Percentiles rank a stretch among this genome's conserved stretches.
Evolutionary conservation across 2,888 invertebrate species (phyloP).

Genomic region (Boloria euphrosyne): DNA sequence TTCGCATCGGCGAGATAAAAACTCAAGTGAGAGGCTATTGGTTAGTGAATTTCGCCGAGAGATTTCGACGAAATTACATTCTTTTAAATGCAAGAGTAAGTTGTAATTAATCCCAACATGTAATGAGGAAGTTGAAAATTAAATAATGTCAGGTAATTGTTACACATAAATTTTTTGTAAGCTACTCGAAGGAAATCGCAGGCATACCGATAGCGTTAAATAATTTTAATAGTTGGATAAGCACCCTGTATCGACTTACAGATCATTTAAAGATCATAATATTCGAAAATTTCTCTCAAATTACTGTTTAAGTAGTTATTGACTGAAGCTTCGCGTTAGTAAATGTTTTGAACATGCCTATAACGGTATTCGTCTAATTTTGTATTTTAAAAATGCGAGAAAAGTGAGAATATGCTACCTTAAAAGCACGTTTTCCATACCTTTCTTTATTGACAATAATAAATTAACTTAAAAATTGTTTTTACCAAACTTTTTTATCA

Average conservation of each 20-base stretch:
- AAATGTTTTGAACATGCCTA: neutral
- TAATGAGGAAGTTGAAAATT: conserved; percentile 26
- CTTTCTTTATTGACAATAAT: no score
- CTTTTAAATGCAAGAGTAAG: conserved; percentile 11
- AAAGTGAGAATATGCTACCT: no score
- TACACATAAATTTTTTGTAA: conserved; percentile 20
- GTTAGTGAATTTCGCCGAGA: neutral
- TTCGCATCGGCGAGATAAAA: neutral
- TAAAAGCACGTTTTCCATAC: no score
- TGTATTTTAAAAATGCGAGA: neutral
- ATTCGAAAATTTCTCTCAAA: conserved; percentile 16
- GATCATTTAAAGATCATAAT: conserved; percentile 17
- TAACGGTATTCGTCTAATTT: neutral
- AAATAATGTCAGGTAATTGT: conserved; percentile 25
- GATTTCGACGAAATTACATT: conserved; percentile 15
- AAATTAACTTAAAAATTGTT: no score
- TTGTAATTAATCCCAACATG: conserved; percentile 22
- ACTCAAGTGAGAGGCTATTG: neutral
- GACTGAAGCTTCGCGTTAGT: conserved; percentile 4
- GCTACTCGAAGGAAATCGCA: conserved; percentile 19
- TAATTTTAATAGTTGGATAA: conserved; percentile 17
- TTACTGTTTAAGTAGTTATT: conserved; percentile 7
- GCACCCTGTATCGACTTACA: conserved; percentile 17
- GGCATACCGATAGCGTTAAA: conserved; percentile 16
- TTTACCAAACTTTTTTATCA: no score